These are phyloP conservation scores for Lucilia cuprina DNA, from an alignment of 1,140 invertebrate species.

Conservation along the genomic window DNA sequence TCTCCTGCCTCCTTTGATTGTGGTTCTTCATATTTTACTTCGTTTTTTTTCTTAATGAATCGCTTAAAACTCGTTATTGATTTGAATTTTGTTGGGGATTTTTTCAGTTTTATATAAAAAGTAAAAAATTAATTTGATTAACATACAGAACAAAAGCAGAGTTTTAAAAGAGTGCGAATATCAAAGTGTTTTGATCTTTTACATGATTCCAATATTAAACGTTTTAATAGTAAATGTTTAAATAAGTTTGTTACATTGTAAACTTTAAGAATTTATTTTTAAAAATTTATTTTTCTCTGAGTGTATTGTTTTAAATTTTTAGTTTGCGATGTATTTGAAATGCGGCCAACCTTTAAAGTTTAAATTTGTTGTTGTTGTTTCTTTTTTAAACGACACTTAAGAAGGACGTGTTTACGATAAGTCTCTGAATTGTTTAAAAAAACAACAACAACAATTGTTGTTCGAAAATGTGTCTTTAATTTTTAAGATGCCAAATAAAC, in stretches of 20 bases:
- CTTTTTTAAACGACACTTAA: conserved; percentile 8
- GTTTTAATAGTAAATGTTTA: not conserved
- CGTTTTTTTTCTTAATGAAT: not conserved
- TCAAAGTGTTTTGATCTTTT: too few species aligned
- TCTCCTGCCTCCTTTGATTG: not conserved
- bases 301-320: too few species aligned
- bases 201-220: not conserved
- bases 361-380: not conserved
- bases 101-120: not conserved
- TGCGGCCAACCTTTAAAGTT: not conserved
- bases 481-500: conserved; percentile 30
- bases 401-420: conserved; percentile 22
- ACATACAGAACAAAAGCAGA: not conserved
- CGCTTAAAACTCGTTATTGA: conserved; percentile 2
- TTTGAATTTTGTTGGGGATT: not conserved
- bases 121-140: not conserved
- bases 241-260: not conserved
- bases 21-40: not conserved
- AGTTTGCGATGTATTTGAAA: not conserved
- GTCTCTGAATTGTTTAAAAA: not conserved
- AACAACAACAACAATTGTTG: not conserved
- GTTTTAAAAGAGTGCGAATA: not conserved
- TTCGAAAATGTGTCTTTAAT: not conserved
- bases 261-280: too few species aligned
- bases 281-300: not conserved